phyloP scores from a whole-genome alignment of 2,797 vertebrate genomes.

The Mus spretus region DNA sequence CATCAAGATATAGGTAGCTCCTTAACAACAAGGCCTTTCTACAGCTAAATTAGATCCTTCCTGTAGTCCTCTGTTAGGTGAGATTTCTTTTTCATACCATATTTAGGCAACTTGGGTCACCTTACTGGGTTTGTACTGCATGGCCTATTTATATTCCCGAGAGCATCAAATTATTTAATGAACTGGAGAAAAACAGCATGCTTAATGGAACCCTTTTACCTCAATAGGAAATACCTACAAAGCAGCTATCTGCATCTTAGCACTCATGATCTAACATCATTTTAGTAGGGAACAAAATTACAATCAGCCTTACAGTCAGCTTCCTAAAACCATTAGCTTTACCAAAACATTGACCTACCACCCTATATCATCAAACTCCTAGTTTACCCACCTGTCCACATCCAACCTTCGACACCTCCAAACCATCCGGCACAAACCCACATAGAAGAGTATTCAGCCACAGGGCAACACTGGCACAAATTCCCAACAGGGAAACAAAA shows the following conservation, averaged over 20 bases:
- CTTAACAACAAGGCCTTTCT: neutral
- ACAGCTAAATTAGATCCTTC: neutral
- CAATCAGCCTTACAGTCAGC: slow-evolving; percentile 10
- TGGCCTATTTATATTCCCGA: neutral
- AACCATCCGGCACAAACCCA: neutral
- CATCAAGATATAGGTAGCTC: neutral
- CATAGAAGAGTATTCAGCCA: slow-evolving; percentile 18
- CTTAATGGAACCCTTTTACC: slow-evolving; percentile 49
- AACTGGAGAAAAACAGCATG: slow-evolving; percentile 8
- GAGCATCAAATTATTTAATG: slow-evolving; percentile 52
- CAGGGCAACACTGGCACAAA: slow-evolving; percentile 14
- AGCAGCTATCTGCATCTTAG: neutral
- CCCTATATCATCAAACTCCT: slow-evolving; percentile 8
- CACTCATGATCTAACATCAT: neutral
- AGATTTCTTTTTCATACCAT: neutral
- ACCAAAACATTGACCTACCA: slow-evolving; percentile 28
- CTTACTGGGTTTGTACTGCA: neutral
- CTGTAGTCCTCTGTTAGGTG: neutral
- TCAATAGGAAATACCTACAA: slow-evolving; percentile 41
- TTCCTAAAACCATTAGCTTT: slow-evolving; percentile 37
- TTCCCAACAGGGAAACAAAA: slow-evolving; percentile 42
- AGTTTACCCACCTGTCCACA: neutral
- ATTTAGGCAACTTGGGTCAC: neutral
- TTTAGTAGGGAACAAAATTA: slow-evolving; percentile 54
- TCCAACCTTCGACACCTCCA: slow-evolving; percentile 20